Conservation (phyloP, 1,140 invertebrate species). For the Andrena cerasifolii region DNA sequence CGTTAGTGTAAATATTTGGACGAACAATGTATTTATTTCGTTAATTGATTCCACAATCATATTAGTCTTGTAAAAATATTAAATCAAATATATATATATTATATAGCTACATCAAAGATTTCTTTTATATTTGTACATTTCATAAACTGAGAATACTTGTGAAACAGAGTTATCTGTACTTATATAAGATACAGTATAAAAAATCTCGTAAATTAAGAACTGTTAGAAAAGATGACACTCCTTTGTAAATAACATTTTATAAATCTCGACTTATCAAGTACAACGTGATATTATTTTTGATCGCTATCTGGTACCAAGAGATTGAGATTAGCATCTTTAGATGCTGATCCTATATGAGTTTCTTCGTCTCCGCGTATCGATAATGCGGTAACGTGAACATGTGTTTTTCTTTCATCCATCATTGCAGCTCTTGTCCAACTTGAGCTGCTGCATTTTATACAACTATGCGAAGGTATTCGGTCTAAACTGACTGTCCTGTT, state of each 20-base stretch:
- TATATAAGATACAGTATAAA: conserved; percentile 49
- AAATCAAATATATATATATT: conserved; percentile 30
- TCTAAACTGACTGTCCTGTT: conserved; percentile 91
- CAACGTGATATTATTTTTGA: conserved; percentile 17
- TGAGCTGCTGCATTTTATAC: conserved; percentile 89
- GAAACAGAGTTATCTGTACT: conserved; percentile 35
- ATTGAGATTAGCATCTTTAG: conserved; percentile 86
- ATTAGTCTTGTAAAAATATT: conserved; percentile 22
- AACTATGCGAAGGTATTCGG: conserved; percentile 89
- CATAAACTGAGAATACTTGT: conserved; percentile 31
- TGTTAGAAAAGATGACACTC: conserved; percentile 14
- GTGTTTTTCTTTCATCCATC: conserved; percentile 88
- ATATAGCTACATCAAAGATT: conserved; percentile 26
- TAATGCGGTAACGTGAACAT: conserved; percentile 81
- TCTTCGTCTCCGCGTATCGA: conserved; percentile 90
- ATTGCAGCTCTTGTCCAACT: conserved; percentile 91
- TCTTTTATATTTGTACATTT: conserved; percentile 55
- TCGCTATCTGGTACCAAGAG: conserved; percentile 84
- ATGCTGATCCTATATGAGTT: conserved; percentile 84
- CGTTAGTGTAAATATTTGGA: conserved; percentile 47
- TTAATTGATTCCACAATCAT: conserved; percentile 21
- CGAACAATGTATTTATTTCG: conserved; percentile 52
- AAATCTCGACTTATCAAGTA: conserved; percentile 11
- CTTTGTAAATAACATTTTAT: conserved; percentile 1
- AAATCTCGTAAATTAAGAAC: conserved; percentile 24